Percentiles rank a stretch among this genome's conserved stretches.
Conservation (phyloP, 1,140 invertebrate genomes). For the Drosophila rufa region DNA sequence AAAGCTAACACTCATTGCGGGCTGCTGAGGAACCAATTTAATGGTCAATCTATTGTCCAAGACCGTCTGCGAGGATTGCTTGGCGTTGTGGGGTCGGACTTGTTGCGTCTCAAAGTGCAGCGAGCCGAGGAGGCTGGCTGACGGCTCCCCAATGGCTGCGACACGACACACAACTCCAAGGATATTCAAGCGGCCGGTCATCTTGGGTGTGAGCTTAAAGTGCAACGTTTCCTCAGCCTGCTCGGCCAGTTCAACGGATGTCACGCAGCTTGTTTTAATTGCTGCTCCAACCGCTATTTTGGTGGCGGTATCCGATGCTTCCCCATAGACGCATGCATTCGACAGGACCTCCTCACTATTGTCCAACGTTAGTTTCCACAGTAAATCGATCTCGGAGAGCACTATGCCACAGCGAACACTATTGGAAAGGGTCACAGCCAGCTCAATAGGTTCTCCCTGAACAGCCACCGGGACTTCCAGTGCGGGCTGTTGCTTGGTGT, state of each 20-base stretch:
- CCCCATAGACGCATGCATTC: conserved; percentile 81
- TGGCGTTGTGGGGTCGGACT: conserved; percentile 85
- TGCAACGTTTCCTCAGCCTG: conserved; percentile 82
- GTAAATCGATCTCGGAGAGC: conserved; percentile 87
- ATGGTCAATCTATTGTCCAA: conserved; percentile 88
- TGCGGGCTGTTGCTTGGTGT: conserved; percentile 89
- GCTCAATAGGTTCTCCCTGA: conserved; percentile 92
- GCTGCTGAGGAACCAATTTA: conserved; percentile 89
- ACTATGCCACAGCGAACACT: conserved; percentile 63
- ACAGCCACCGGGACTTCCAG: conserved; percentile 88
- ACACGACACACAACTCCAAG: conserved; percentile 85
- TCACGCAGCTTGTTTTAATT: conserved; percentile 85
- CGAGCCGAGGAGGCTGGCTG: conserved; percentile 87
- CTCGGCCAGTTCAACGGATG: conserved; percentile 83
- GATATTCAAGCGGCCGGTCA: conserved; percentile 85
- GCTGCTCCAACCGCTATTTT: conserved; percentile 73
- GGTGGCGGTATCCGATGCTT: conserved; percentile 66
- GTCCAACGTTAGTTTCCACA: conserved; percentile 90
- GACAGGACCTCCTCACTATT: conserved; percentile 78
- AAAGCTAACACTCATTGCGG: conserved; percentile 91
- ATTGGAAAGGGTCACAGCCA: conserved; percentile 92
- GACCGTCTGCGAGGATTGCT: conserved; percentile 85
- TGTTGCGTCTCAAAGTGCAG: conserved; percentile 87
- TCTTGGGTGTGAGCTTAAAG: conserved; percentile 85
- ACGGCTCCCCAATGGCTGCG: conserved; percentile 77